Percentiles rank a stretch among this genome's conserved stretches.
These are phyloP conservation scores for Ispidina picta DNA, from an alignment of 2,797 vertebrate species.

Conservation along the genomic window DNA sequence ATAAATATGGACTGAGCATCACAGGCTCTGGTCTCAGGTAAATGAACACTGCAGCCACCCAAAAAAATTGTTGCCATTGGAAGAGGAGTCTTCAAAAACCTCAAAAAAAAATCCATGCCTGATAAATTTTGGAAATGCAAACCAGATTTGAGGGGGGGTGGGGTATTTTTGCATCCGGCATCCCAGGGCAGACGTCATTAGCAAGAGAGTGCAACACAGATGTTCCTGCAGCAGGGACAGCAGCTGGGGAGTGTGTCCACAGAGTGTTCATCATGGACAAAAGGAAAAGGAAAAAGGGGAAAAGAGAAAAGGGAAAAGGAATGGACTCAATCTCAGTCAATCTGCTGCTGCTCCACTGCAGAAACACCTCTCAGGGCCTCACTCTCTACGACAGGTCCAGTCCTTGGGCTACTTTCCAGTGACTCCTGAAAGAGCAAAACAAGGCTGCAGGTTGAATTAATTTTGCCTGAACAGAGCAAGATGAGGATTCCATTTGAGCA, in stretches of 20 bases:
- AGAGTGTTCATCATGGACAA: not conserved
- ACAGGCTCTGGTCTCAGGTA: not conserved
- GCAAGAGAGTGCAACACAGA: not conserved
- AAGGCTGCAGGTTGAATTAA: not conserved
- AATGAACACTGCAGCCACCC: accelerated
- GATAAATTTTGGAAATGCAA: not conserved
- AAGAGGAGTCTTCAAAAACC: not conserved
- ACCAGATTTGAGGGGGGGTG: not conserved
- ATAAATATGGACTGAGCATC: not conserved
- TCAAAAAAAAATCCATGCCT: not conserved
- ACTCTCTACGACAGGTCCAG: not conserved
- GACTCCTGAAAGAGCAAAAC: not conserved
- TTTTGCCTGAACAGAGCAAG: not conserved
- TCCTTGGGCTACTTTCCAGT: not conserved
- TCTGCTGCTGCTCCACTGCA: not conserved
- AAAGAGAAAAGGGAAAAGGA: not conserved
- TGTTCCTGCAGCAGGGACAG: not conserved
- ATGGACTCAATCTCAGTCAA: not conserved
- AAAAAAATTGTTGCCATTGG: not conserved
- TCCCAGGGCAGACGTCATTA: not conserved
- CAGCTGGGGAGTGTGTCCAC: not conserved
- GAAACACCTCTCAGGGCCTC: not conserved
- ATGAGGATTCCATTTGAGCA: not conserved
- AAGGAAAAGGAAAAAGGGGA: not conserved
- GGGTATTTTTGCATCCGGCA: not conserved